Evolutionary conservation across 2,888 invertebrate genomes (phyloP), one percentile per base, ranked within the genome.

Genomic region (Pogonocherus hispidulus): DNA sequence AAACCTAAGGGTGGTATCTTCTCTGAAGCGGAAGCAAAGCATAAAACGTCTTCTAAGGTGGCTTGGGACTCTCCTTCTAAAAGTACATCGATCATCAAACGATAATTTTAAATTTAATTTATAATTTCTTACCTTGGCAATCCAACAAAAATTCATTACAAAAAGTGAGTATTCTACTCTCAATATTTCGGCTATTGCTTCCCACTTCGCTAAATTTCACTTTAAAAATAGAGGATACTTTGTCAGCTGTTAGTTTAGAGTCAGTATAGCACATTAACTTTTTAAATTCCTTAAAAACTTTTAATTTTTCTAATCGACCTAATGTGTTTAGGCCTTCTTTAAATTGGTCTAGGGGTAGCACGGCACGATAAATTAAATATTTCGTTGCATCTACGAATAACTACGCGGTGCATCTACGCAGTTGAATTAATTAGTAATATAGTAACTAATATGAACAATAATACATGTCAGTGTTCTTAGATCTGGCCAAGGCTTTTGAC

Each of bases 261-360:
- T 62, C 44, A 16, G 47, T 51, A 27, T 41, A 67, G 20, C 60
- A 63, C 62, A 67, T 54, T 54, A 67, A 49, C 19, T 62, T n/a
- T 63, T 62, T 62, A 63, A 67, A 67, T 67, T 62, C 62, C 16
- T 63, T 67, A 52, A 62, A 67, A 18, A 16, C 19, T 44, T 54
- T 67, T 22, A 67, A 59, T 55, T 62, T 67, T n/a, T 67, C 62
- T 44, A 62, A 63, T 22, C 62, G 27, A 54, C 67, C 62, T 23
- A 62, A 35, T 32, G 54, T 67, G 47, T 67, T 67, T 44, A 67
- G 19, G 11, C 67, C 60, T 44, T 67, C 55, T 54, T 49, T 62
- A 62, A 67, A 67, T 63, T 67, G 66, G 0, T 62, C 41, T 23
- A 66, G 27, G 8, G 66, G 52, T 51, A 52, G 62, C 32, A 37